Evolutionary conservation across 2,888 invertebrate species (phyloP), one percentile per base, ranked within the genome.

Genomic region (Rhamnusium bicolor): DNA sequence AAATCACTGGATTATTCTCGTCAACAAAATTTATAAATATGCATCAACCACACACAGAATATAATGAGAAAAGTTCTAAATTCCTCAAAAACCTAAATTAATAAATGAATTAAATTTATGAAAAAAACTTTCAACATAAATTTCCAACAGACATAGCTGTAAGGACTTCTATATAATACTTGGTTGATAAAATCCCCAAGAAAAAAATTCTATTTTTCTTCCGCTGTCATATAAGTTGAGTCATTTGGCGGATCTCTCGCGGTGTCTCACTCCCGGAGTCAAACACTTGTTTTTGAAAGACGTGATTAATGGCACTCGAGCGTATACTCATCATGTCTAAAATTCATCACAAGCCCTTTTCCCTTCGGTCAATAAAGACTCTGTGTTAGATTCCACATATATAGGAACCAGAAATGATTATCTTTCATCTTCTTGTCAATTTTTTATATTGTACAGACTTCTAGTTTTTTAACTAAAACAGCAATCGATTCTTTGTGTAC

Each of bases 231-330:
- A 79, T 77, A 80, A 82, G 79, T 82, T 81, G 77, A 80, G 80
- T 80, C 80, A 75, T 80, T 81, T 81, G 78, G 79, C 69, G 73
- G 78, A 79, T 79, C 79, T 80, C 74, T 79, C 68, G 78, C 73
- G 79, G 81, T 81, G 81, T 81, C 82, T 80, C 75, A 65, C 72
- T 73, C 53, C 69, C 74, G 53, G 77, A 80, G 79, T 81, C 81
- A 80, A 81, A 82, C 81, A 81, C 81, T 82, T 82, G 82, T 81
- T 82, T 81, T 79, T 81, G 82, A 82, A 79, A 76, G 79, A 71
- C 54, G 68, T 81, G 81, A 82, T 82, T 81, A 81, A 82, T 82
- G 81, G 73, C 74, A 62, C 63, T 70, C 66, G 46, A 58, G 78
- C 75, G 73, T 71, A 74, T 79, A 78, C 79, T 79, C 80, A 79